phyloP scores from a whole-genome alignment of 2,113 vertebrate species.

The Lophura nycthemera region DNA sequence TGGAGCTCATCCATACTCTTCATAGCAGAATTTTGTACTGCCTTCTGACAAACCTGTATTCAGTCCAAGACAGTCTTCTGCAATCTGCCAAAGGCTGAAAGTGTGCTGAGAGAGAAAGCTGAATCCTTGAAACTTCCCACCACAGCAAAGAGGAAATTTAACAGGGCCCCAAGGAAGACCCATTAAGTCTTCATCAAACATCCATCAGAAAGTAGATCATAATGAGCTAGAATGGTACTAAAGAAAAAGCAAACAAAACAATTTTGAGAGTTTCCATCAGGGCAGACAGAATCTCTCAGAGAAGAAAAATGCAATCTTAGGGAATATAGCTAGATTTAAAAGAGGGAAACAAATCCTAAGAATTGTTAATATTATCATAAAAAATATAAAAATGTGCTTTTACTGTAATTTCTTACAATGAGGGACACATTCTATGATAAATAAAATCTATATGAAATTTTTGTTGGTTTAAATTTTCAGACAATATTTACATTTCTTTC shows the following conservation, averaged over 20 bases:
- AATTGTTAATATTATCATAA: fast-evolving
- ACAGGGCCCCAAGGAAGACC: neutral
- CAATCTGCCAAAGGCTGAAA: conserved; percentile 27
- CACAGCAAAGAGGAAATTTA: neutral
- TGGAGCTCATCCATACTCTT: conserved; percentile 28
- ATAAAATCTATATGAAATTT: neutral
- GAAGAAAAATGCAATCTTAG: neutral
- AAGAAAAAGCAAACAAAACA: neutral
- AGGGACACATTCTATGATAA: neutral
- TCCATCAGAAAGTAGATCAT: neutral
- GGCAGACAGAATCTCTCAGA: neutral
- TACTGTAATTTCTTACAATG: neutral
- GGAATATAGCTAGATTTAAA: neutral
- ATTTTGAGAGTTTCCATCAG: neutral
- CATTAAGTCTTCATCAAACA: neutral
- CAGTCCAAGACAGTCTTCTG: conserved; percentile 14
- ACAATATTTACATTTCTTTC: neutral
- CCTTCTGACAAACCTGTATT: conserved; percentile 59
- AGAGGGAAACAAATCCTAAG: neutral
- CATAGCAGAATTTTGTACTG: neutral
- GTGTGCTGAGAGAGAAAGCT: neutral
- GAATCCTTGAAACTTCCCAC: neutral
- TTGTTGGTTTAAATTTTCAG: neutral
- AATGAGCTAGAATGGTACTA: neutral
- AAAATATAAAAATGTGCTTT: neutral